Conservation (phyloP, 2,888 invertebrate genomes). For the Drosophila anomalata region DNA sequence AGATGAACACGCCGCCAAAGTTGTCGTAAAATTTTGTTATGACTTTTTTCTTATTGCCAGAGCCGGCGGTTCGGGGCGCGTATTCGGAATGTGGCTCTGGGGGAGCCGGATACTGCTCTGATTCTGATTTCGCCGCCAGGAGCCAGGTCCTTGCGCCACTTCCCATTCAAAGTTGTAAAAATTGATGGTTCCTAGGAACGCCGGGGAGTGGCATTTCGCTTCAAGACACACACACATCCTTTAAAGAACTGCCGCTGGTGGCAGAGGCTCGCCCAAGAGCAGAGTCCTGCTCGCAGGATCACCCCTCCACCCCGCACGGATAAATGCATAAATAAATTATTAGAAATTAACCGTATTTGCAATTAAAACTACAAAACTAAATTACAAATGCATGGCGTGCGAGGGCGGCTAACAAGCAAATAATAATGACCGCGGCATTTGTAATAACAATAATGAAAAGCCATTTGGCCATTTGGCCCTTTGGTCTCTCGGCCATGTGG, state of each 20-base stretch:
- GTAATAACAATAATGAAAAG: conserved; percentile 78
- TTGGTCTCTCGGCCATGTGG: conserved; percentile 53
- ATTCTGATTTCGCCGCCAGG: background rate
- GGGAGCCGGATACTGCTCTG: background rate
- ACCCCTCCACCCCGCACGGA: background rate
- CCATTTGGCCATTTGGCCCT: conserved; percentile 67
- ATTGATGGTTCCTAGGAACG: conserved; percentile 61
- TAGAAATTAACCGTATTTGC: conserved; percentile 73
- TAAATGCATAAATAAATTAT: conserved; percentile 67
- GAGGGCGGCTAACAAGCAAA: conserved; percentile 65
- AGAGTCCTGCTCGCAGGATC: no score
- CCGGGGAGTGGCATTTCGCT: no score
- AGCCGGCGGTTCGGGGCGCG: conserved; percentile 28
- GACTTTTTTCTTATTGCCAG: conserved; percentile 78
- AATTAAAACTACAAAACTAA: conserved; percentile 79
- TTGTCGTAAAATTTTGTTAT: conserved; percentile 81
- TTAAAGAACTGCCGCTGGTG: no score
- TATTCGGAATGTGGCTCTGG: conserved; percentile 60
- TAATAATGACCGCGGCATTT: conserved; percentile 75
- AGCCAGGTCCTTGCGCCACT: conserved; percentile 45
- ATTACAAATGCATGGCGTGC: conserved; percentile 77
- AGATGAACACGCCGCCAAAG: conserved; percentile 76
- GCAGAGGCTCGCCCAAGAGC: no score
- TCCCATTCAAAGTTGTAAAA: conserved; percentile 78
- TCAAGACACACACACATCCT: no score